Evolutionary conservation across 2,113 vertebrate genomes (phyloP), one percentile per base, ranked within the genome.

Genomic region (Butastur rufipennis): DNA sequence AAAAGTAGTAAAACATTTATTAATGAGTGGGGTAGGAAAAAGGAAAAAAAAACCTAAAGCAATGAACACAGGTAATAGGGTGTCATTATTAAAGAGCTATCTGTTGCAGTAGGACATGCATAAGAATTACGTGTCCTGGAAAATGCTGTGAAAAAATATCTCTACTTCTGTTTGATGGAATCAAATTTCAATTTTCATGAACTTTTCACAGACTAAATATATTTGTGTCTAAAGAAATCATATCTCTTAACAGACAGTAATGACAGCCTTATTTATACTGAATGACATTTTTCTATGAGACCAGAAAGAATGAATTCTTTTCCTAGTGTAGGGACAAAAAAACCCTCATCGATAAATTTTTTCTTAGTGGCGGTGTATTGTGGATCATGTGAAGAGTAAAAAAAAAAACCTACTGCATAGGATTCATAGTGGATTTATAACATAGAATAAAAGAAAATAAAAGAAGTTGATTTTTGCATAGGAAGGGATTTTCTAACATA

Each of bases 111-210:
- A 93, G 23, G 47, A 80, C 73, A 59, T 77, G 78, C 71, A 93
- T 89, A 73, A 91, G 50, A 94, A 97, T 95, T 87, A 95, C 50
- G 20, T 86, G n/a, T 43, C 58, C 40, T 86, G 86, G 71, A 77
- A 97, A 87, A 93, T 36, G n/a, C 71, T 91, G 19, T 77, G 84
- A 84, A 94, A 93, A 94, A 62, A 80, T 22, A 75, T 70, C 62
- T 87, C 23, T 67, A 21, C 12, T 89, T 90, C 66, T 92, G 58
- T 80, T 95, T 85, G 81, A 91, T 80, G 58, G 81, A 94, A 93
- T 85, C 67, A 77, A 73, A 89, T 93, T 97, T 91, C 81, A 90
- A 67, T 96, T 97, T 95, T 94, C 38, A 72, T 70, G 81, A 97
- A 90, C 73, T 97, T 95, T 96, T 86, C 55, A 55, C 31, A 55